Evolutionary conservation across 2,888 invertebrate species (phyloP).

Genomic region (Phengaris arion): DNA sequence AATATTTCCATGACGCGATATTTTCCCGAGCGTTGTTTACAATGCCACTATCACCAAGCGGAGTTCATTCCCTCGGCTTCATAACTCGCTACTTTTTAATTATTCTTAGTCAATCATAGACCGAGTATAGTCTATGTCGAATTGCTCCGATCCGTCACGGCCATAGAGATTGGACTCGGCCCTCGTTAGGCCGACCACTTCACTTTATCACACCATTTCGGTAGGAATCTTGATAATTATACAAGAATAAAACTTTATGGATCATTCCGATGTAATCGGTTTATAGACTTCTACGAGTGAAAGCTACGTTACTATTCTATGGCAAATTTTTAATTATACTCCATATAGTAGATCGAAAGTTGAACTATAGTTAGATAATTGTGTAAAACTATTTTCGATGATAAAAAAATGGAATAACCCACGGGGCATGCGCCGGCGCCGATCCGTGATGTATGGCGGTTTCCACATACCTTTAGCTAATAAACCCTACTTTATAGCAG

Average conservation of each 20-base stretch:
- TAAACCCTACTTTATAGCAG: slow-evolving; percentile 61
- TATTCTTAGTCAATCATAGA: slow-evolving; percentile 65
- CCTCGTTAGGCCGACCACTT: slow-evolving; percentile 70
- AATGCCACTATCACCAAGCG: slow-evolving; percentile 9
- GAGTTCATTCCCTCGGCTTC: slow-evolving; percentile 30
- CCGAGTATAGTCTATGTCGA: slow-evolving; percentile 56
- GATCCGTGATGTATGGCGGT: slow-evolving; percentile 69
- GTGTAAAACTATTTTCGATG: slow-evolving; percentile 37
- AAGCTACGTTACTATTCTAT: slow-evolving; percentile 48
- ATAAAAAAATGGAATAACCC: slow-evolving; percentile 50
- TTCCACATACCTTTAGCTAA: slow-evolving; percentile 63
- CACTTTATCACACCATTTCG: slow-evolving; percentile 73
- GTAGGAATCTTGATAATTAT: slow-evolving; percentile 71
- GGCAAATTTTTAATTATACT: slow-evolving; percentile 40
- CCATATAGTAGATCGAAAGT: slow-evolving; percentile 37
- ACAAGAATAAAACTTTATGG: slow-evolving; percentile 60
- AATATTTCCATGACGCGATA: slow-evolving; percentile 16
- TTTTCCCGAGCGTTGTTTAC: slow-evolving; percentile 11
- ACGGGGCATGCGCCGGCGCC: slow-evolving; percentile 68
- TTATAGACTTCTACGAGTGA: slow-evolving; percentile 52
- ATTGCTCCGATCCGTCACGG: slow-evolving; percentile 60
- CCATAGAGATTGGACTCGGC: slow-evolving; percentile 64
- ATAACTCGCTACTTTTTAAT: slow-evolving; percentile 66
- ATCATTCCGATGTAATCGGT: slow-evolving; percentile 53
- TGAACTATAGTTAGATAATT: slow-evolving; percentile 35